Evolutionary conservation across 2,113 vertebrate species (phyloP), one percentile per base, ranked within the genome.

Genomic region (Apistogramma diplotaenia): DNA sequence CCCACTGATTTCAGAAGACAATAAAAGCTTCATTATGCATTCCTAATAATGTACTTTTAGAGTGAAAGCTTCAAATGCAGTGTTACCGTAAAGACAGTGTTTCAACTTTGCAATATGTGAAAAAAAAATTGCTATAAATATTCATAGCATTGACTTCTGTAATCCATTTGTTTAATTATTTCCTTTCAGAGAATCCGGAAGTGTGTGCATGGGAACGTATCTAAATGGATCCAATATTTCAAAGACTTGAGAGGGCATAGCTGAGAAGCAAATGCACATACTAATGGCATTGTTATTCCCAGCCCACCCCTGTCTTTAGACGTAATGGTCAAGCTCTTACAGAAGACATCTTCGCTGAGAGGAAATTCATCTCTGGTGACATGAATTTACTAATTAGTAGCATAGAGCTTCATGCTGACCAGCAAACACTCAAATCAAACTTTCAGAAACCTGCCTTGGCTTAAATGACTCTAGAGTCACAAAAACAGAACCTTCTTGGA

Each of bases 261-360:
- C 10, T 3, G 71, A 55, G 67, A 85, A 58, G 80, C 51, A 91
- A 92, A 87, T 87, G 89, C 83, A 84, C 74, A 81, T 82, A 73
- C 83, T 93, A 92, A 93, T 92, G 89, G 87, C 49, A 58, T 62
- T 74, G 76, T 84, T 85, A 82, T 90, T 87, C 80, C 81, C 86
- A 31, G 61, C 76, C 79, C 78, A 85, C 35, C 70, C 76, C 79
- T 79, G 85, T 78, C 85, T 89, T 84, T 43, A 10, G 54, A 71
- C n/a, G 51, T 92, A 91, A 93, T 93, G 85, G 89, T 58, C 60
- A 3, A 56, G 85, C 90, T 82, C 74, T 89, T 89, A 76, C 19
- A 78, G 15, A 56, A 72, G 54, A 83, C 60, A 59, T 59, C 74
- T 9, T 46, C 6, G 60, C 54, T 76, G 57, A 76, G 35, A 73